A percentile compares a stretch with the other conserved stretches of the same genome.
Evolutionary conservation across 2,888 invertebrate genomes (phyloP).

Genomic region (Endomychus coccineus): DNA sequence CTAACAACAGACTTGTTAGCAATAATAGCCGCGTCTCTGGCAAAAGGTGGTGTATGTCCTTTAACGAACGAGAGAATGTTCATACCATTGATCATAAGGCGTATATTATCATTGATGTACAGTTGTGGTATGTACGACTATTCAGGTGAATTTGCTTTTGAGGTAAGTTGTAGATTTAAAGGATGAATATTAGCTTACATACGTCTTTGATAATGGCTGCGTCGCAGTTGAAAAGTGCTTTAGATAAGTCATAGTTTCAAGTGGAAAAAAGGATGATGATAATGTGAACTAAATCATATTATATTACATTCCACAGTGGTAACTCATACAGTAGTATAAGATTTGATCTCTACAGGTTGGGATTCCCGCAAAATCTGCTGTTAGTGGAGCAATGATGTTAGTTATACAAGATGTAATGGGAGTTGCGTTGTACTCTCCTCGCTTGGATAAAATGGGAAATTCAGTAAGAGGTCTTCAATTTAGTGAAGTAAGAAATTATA

Average conservation of each 20-base stretch:
- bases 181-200: too few relatives aligned
- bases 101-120: constrained; percentile 89
- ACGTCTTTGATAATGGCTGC: too few relatives aligned
- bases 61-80: constrained; percentile 83
- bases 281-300: too few relatives aligned
- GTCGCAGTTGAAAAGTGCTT: too few relatives aligned
- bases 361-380: constrained; percentile 74
- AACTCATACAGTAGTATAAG: too few relatives aligned
- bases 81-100: constrained; percentile 75
- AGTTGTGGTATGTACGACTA: constrained; percentile 91
- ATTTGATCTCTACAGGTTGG: too few relatives aligned
- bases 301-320: too few relatives aligned
- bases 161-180: constrained; percentile 44
- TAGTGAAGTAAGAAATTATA: constrained; percentile 61
- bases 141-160: constrained; percentile 89
- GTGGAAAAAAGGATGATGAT: too few relatives aligned
- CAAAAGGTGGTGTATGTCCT: constrained; percentile 91
- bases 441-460: constrained; percentile 75
- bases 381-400: constrained; percentile 78
- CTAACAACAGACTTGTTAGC: constrained; percentile 81
- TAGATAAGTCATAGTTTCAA: too few relatives aligned
- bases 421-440: constrained; percentile 83
- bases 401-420: constrained; percentile 92
- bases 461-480: constrained; percentile 80
- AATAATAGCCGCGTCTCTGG: constrained; percentile 85